These are phyloP conservation scores for Alaudala cheleensis DNA, from an alignment of 2,113 vertebrate genomes.

Conservation along the genomic window DNA sequence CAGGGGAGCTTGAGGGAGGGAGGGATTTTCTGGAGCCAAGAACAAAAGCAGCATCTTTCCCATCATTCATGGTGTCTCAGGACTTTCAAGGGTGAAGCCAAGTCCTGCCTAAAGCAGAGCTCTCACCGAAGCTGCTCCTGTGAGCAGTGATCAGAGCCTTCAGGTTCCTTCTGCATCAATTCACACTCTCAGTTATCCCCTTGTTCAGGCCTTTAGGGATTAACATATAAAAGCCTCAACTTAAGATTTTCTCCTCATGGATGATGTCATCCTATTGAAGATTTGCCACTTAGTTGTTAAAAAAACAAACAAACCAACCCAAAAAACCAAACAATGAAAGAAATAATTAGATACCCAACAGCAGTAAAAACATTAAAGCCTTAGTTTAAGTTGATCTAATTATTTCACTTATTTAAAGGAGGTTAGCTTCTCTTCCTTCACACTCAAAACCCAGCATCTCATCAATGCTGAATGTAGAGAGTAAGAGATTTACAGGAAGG, in stretches of 20 bases:
- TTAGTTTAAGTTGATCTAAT: background rate
- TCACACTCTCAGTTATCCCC: background rate
- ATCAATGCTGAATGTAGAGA: background rate
- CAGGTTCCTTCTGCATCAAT: background rate
- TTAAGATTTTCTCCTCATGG: background rate
- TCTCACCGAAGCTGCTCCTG: background rate
- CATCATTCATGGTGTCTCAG: background rate
- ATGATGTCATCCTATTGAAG: background rate
- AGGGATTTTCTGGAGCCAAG: conserved; percentile 61
- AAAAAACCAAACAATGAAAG: background rate
- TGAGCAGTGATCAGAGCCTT: background rate
- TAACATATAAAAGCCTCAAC: background rate
- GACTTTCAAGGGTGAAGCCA: background rate
- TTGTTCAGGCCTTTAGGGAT: background rate
- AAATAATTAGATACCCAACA: background rate
- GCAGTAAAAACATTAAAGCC: background rate
- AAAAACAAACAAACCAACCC: background rate
- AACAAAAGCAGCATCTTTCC: conserved; percentile 63
- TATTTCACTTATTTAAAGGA: background rate
- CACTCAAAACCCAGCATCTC: background rate
- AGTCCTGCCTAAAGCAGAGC: background rate
- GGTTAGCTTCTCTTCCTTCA: background rate
- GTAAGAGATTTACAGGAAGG: background rate
- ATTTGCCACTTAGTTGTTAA: background rate
- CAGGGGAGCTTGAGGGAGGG: background rate